Conservation (phyloP, 2,888 invertebrate species). For the Lucinisca nassula region DNA sequence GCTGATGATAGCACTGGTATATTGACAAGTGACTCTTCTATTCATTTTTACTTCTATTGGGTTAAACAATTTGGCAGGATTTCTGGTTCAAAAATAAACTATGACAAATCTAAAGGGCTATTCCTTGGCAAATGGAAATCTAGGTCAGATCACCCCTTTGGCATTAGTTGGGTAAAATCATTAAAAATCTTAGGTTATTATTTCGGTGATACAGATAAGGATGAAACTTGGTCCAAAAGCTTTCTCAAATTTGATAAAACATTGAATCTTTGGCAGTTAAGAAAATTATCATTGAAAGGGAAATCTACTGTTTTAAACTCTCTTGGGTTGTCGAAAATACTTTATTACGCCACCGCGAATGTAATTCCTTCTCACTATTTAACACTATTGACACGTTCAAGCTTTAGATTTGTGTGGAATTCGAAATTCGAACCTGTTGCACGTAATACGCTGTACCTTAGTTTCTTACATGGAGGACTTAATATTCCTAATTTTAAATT, state of each 20-base stretch:
- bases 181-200: neutral
- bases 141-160: slow-evolving; percentile 66
- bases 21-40: slow-evolving; percentile 19
- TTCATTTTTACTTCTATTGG: slow-evolving; percentile 12
- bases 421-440: neutral
- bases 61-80: slow-evolving; percentile 25
- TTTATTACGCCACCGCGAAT: neutral
- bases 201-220: neutral
- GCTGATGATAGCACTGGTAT: slow-evolving; percentile 42
- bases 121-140: slow-evolving; percentile 67
- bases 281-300: too few relatives aligned
- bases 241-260: neutral
- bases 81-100: slow-evolving; percentile 60
- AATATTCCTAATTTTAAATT: neutral
- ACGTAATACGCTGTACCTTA: neutral
- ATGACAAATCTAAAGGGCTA: slow-evolving; percentile 58
- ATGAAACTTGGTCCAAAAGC: neutral
- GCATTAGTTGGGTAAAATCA: slow-evolving; percentile 31
- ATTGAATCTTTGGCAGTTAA: too few relatives aligned
- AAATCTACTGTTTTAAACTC: slow-evolving; percentile 39
- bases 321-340: neutral
- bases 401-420: neutral
- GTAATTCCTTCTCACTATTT: slow-evolving; percentile 11
- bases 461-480: neutral
- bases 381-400: too few relatives aligned